Evolutionary conservation across 2,797 vertebrate genomes (phyloP), one percentile per base, ranked within the genome.

Genomic region (Pagetopsis macropterus): DNA sequence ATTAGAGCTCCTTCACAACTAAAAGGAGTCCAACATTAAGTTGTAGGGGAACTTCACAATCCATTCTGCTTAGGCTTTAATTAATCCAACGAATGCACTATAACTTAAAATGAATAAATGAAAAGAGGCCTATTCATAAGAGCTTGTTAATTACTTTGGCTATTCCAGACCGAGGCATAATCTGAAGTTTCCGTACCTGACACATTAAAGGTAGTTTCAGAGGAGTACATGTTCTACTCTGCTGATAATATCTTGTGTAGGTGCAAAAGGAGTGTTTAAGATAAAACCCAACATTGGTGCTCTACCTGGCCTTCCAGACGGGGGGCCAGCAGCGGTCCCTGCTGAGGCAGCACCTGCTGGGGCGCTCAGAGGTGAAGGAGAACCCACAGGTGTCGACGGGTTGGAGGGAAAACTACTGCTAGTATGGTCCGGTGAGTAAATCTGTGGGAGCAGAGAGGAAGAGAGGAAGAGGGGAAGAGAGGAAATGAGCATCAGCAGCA

Each of bases 321-420:
- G 88, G 76, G 79, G 72, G 52, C 89, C 84, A 41, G 91, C 87
- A 45, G 93, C 85, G 14, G 91, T 90, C 48, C 91, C 92, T 60
- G 93, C 89, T 69, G 94, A 91, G 72, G 81, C 84, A 46, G 92
- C 79, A 5, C 93, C 92, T 33, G 93, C 91, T 90, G 85, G 95
- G 95, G 96, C 96, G 81, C 96, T 95, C 84, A 99, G 95, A 88
- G 98, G 97, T 52, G 98, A 98, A 48, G 98, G 98, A 63, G 98
- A 99, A 84, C 97, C 98, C 91, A 97, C 97, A 31, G 98, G 98
- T 83, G 98, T 99, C 64, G 98, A 99, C 3, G 98, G 96, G 94
- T 99, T 99, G n/a, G 98, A 99, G 77, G 98, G 97, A 87, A 98
- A 99, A 94, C 98, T 99, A 92, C 97, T 99, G 95, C 96, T 99